Conservation (phyloP, 2,888 invertebrate species). For the Willowsia nigromaculata region DNA sequence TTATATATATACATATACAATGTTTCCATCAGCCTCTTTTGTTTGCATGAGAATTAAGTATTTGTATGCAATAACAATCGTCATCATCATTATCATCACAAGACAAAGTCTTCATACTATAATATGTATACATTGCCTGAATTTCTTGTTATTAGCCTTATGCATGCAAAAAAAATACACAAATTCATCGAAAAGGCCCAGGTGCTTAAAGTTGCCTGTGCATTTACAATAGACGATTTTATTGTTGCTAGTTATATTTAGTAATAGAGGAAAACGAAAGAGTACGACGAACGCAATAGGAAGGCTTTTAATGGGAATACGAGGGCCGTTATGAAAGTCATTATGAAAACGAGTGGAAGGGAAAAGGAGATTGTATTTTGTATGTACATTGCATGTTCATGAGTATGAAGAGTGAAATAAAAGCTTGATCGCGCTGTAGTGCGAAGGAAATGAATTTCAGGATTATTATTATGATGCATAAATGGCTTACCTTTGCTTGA, state of each 20-base stretch:
- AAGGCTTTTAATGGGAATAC: conserved; percentile 25
- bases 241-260: neutral
- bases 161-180: neutral
- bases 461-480: neutral
- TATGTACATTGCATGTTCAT: too few species aligned
- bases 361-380: neutral
- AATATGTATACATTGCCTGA: neutral
- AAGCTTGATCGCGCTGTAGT: neutral
- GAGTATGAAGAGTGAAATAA: neutral
- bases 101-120: conserved; percentile 23
- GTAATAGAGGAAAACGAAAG: too few species aligned
- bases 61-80: neutral
- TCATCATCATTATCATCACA: neutral
- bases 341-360: neutral
- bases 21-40: neutral
- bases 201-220: neutral
- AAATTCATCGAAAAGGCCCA: neutral
- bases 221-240: neutral
- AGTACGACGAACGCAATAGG: neutral
- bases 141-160: neutral
- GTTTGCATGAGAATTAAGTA: neutral
- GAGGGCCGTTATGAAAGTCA: conserved; percentile 29
- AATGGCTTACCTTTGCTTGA: neutral
- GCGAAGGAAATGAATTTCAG: neutral
- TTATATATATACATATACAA: neutral